Base-by-base conservation (phyloP, 2,113 vertebrate genomes). In the Bolborhynchus lineola region DNA sequence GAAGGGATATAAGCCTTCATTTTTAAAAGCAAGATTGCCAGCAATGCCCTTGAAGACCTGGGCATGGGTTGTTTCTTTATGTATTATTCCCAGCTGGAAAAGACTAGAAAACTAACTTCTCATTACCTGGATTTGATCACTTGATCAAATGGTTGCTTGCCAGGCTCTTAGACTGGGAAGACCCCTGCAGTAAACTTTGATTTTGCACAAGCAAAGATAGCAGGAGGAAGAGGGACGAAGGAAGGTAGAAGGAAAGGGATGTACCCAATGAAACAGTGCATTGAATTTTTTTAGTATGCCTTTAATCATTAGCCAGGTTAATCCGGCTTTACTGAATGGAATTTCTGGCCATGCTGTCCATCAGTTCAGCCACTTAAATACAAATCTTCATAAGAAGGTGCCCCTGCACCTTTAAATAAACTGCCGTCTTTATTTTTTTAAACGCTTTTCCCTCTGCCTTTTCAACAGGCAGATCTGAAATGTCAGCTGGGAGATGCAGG, bases 401-500 rank as follows among this genome's bases (percentile, higher is more conserved):
- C 26, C 88, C 23, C 44, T 57, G 57, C 13, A 64, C 39, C 25
- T 82, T 68, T 83, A 76, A 68, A 39, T 88, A 65, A 94, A 13
- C 19, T 42, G 21, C 57, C 9, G 9, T 69, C n/a, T 72, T 83
- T 71, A 41, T 63, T 86, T 93, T 53, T 65, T 57, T 53, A 60
- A 91, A 76, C 21, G 24, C 33, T 79, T 76, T 74, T 35, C 42
- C 90, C 37, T 96, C 85, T 87, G 65, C 41, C 65, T 92, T 93
- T 92, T 81, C 52, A 70, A 96, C 98, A 99, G 99, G 99, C 99
- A 39, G 99, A 99, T 92, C 91, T 99, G 93, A 98, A 98, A 97
- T 99, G 98, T 26, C 99, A 99, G 86, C 95, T 99, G 96, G 99
- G 99, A 8, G 98, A 99, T 41, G 98, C 98, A 0, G 99, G 99